Evolutionary conservation across 2,113 vertebrate genomes (phyloP).

Genomic region (Ptilorrhoa leucosticta): DNA sequence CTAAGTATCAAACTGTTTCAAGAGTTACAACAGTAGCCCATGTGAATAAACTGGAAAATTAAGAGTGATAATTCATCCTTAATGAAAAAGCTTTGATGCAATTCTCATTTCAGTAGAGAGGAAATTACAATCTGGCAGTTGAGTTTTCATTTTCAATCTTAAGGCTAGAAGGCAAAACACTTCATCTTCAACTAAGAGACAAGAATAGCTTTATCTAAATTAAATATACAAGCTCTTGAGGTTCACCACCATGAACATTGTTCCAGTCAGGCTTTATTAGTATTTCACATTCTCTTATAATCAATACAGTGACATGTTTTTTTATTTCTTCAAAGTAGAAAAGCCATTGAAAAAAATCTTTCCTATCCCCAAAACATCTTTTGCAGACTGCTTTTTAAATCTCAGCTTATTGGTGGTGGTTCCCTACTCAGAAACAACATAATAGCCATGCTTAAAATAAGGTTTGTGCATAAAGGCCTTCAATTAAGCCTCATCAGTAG

Average conservation of each 20-base stretch:
- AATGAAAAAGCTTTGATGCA: background rate
- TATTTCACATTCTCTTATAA: background rate
- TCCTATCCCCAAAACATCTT: background rate
- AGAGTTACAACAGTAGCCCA: background rate
- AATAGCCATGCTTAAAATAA: background rate
- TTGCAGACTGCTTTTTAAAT: background rate
- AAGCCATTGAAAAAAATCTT: background rate
- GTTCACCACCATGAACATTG: background rate
- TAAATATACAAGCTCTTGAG: background rate
- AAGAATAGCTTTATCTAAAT: background rate
- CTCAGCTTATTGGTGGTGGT: background rate
- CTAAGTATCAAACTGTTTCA: background rate
- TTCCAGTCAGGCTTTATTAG: background rate
- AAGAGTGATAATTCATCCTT: background rate
- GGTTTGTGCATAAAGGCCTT: background rate
- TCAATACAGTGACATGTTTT: background rate
- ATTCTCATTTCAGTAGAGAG: background rate
- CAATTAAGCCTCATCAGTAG: background rate
- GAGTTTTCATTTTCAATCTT: background rate
- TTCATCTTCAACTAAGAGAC: background rate
- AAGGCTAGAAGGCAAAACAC: background rate
- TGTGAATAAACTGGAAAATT: background rate
- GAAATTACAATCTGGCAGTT: background rate
- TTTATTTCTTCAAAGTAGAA: background rate
- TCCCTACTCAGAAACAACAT: background rate